A percentile compares a stretch with the other conserved stretches of the same genome.
phyloP scores from a whole-genome alignment of 2,797 vertebrate species.

The Clarias laeviceps region DNA sequence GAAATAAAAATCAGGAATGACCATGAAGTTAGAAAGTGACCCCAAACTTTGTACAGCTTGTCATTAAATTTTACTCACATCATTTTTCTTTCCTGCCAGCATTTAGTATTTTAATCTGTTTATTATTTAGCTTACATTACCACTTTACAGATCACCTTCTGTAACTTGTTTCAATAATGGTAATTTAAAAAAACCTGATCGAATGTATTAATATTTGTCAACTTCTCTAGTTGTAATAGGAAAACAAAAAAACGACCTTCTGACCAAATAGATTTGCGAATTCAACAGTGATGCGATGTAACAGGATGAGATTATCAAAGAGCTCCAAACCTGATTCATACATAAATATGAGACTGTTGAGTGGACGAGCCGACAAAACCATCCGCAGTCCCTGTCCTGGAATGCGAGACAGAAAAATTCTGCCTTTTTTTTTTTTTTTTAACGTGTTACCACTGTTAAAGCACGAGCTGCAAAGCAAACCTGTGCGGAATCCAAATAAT shows the following conservation, averaged over 20 bases:
- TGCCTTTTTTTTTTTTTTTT: background rate
- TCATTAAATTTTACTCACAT: too few relatives aligned
- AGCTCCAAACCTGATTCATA: background rate
- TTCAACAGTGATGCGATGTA: background rate
- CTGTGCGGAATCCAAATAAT: slow-evolving; percentile 41
- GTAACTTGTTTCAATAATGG: background rate
- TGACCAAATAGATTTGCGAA: background rate
- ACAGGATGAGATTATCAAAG: background rate
- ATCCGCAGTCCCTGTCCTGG: background rate
- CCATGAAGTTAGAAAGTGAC: too few relatives aligned
- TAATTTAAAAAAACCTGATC: background rate
- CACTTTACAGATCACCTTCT: background rate
- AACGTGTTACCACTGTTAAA: background rate
- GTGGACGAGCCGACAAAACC: background rate
- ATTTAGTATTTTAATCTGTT: background rate
- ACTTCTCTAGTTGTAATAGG: background rate
- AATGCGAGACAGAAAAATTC: background rate
- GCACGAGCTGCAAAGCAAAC: slow-evolving; percentile 3
- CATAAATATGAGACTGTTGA: background rate
- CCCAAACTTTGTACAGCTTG: too few relatives aligned
- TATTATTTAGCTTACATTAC: background rate
- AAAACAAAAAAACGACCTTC: background rate
- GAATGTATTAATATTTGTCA: background rate
- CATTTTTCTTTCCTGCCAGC: background rate
- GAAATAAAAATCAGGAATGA: too few relatives aligned